Evolutionary conservation across 2,888 invertebrate species (phyloP).

Genomic region (Lasius fuliginosus): DNA sequence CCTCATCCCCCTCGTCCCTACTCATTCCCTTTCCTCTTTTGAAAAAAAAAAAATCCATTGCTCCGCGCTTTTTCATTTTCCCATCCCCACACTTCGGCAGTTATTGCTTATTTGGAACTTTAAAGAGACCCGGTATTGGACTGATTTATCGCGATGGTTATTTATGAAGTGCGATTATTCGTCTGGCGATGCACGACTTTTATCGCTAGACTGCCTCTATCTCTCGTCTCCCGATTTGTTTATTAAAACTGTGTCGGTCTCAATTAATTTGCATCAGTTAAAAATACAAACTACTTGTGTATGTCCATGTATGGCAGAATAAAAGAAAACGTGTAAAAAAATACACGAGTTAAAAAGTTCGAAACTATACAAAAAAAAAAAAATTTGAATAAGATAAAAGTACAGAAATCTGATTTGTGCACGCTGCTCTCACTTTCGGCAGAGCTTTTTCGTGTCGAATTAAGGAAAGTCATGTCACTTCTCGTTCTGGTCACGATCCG

Average conservation of each 20-base stretch:
- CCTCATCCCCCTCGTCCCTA: slow-evolving; percentile 33
- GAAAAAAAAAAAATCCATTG: slow-evolving; percentile 41
- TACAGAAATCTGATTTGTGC: background rate
- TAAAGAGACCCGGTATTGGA: slow-evolving; percentile 9
- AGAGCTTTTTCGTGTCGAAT: background rate
- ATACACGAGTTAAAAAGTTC: background rate
- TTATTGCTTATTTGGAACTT: slow-evolving; percentile 53
- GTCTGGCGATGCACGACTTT: slow-evolving; percentile 31
- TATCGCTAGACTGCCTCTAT: background rate
- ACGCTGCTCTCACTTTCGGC: slow-evolving; percentile 5
- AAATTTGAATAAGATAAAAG: background rate
- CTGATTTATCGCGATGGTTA: slow-evolving; percentile 45
- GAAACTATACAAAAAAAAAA: background rate
- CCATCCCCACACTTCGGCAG: slow-evolving; percentile 28
- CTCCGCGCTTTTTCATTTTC: slow-evolving; percentile 48
- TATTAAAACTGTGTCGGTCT: background rate
- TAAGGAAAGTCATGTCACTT: slow-evolving; percentile 24
- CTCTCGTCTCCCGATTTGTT: background rate
- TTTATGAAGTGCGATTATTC: slow-evolving; percentile 48
- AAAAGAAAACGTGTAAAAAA: background rate
- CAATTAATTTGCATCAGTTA: background rate
- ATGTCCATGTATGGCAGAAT: background rate
- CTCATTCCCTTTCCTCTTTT: background rate
- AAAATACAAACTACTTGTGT: background rate
- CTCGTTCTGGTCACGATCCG: slow-evolving; percentile 33